Conservation (phyloP, 2,113 vertebrate species). For the Ctenomys sociabilis region DNA sequence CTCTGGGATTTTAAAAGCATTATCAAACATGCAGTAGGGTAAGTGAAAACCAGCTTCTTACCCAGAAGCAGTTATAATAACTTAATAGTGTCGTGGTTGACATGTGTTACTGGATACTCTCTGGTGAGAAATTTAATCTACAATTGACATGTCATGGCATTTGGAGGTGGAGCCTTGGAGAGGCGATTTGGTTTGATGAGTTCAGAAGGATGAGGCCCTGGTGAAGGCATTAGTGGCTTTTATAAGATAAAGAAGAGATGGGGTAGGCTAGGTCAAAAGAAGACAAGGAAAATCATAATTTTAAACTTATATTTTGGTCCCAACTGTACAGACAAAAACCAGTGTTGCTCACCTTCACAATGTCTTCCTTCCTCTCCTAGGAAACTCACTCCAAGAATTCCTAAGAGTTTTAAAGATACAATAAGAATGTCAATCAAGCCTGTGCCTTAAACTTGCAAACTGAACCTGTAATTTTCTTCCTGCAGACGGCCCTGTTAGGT, state of each 20-base stretch:
- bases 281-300: not conserved
- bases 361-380: not conserved
- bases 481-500: not conserved
- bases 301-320: not conserved
- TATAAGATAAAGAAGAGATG: not conserved
- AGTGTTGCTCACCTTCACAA: not conserved
- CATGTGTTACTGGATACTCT: not conserved
- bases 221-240: not conserved
- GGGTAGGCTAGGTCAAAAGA: not conserved
- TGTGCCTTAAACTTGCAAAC: not conserved
- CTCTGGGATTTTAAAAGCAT: not conserved
- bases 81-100: too few relatives aligned
- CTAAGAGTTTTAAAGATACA: not conserved
- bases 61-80: not conserved
- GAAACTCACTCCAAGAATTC: not conserved
- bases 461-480: not conserved
- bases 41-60: not conserved
- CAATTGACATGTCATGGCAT: not conserved
- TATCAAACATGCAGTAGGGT: not conserved
- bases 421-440: not conserved
- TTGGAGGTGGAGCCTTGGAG: not conserved
- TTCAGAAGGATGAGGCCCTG: too few relatives aligned
- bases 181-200: not conserved
- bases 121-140: not conserved
- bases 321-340: not conserved